Percentiles rank a stretch among this genome's conserved stretches.
phyloP scores from a whole-genome alignment of 1,140 invertebrate genomes.

The Drosophila nikananu region DNA sequence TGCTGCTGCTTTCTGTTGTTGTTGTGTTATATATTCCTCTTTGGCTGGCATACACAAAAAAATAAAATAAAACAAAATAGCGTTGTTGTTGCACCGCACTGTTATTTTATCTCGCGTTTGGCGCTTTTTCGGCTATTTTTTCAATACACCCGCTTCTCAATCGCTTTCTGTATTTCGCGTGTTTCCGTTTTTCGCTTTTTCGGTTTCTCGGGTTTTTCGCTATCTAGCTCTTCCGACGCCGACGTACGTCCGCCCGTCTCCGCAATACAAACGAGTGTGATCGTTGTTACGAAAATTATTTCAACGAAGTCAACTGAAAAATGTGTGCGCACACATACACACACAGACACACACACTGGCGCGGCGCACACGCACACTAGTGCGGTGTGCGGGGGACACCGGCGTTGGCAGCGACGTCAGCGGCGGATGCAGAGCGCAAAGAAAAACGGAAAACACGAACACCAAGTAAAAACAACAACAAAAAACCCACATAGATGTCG shows the following conservation, averaged over 20 bases:
- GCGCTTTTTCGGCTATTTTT: background rate
- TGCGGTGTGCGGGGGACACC: conserved; percentile 31
- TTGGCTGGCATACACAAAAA: conserved; percentile 10
- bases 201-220: conserved; percentile 45
- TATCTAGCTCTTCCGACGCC: conserved; percentile 37
- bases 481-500: conserved; percentile 48
- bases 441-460: conserved; percentile 69
- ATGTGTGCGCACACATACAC: conserved; percentile 52
- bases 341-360: conserved; percentile 22
- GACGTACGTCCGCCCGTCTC: conserved; percentile 78
- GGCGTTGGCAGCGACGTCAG: conserved; percentile 60
- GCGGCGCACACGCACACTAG: conserved; percentile 11
- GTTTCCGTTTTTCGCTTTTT: conserved; percentile 50
- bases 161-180: background rate
- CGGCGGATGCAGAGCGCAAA: conserved; percentile 60
- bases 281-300: conserved; percentile 85
- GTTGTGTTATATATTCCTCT: conserved; percentile 18
- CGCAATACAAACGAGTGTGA: conserved; percentile 84
- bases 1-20: conserved; percentile 10
- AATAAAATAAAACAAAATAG: conserved; percentile 19
- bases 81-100: conserved; percentile 14
- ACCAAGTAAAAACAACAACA: conserved; percentile 48
- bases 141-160: conserved; percentile 2
- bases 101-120: background rate
- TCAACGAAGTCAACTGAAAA: conserved; percentile 84